Evolutionary conservation across 2,113 vertebrate genomes (phyloP).

Genomic region (Tringa solitaria): DNA sequence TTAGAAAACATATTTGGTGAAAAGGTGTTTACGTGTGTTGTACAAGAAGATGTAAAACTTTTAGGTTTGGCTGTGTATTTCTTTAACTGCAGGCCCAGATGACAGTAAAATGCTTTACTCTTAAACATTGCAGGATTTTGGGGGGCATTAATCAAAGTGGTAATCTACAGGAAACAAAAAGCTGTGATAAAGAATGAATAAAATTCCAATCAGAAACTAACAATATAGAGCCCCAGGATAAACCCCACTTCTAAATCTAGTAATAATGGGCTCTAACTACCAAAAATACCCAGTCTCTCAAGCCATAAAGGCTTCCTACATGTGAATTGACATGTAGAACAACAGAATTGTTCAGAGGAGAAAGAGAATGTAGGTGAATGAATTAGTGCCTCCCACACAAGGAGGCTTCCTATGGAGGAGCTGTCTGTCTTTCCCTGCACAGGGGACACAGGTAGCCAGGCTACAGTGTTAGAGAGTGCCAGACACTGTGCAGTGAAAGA

Average conservation of each 20-base stretch:
- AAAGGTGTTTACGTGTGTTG: not conserved
- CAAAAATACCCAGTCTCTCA: not conserved
- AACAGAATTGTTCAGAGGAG: not conserved
- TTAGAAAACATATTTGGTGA: not conserved
- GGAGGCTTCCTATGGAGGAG: not conserved
- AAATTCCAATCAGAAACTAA: not conserved
- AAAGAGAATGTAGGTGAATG: not conserved
- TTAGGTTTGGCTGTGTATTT: not conserved
- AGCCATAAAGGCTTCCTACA: not conserved
- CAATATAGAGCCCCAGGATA: not conserved
- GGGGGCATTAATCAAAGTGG: not conserved
- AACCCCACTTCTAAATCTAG: not conserved
- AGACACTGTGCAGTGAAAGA: not conserved
- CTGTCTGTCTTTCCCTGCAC: not conserved
- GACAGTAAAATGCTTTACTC: not conserved
- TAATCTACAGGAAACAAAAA: not conserved
- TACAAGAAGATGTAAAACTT: not conserved
- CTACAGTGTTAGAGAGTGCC: not conserved
- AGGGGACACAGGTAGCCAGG: accelerated
- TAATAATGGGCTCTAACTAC: not conserved
- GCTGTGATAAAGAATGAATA: not conserved
- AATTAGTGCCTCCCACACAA: not conserved
- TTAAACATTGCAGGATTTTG: not conserved
- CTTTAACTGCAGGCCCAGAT: not conserved
- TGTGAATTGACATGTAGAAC: not conserved